Percentiles rank a stretch among this genome's conserved stretches.
Conservation (phyloP, 2,888 invertebrate species). For the Agapostemon virescens region DNA sequence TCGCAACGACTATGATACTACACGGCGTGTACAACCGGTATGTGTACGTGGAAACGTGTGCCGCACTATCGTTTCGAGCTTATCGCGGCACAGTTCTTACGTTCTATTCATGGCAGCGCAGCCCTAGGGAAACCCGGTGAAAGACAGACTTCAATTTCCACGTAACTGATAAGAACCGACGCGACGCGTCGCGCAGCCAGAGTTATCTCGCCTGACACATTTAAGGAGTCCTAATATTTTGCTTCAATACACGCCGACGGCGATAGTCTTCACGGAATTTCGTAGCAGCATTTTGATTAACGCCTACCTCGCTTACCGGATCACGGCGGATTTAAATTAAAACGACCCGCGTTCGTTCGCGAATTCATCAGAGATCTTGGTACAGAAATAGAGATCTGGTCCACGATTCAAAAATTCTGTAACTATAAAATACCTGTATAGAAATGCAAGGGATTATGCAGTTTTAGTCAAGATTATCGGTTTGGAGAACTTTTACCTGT, state of each 20-base stretch:
- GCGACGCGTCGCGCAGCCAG: background rate
- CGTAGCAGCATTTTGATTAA: background rate
- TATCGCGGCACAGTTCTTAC: constrained; percentile 56
- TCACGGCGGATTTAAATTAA: background rate
- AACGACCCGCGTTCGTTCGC: no score
- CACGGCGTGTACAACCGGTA: constrained; percentile 4
- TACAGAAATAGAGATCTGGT: no score
- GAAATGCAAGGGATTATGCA: no score
- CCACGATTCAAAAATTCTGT: no score
- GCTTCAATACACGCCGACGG: background rate
- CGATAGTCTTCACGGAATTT: background rate
- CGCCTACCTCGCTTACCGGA: background rate
- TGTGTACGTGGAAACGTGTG: constrained; percentile 19
- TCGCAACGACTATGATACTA: background rate
- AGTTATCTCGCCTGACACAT: constrained; percentile 43
- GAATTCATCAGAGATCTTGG: no score
- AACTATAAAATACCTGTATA: no score
- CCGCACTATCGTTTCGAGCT: constrained; percentile 38
- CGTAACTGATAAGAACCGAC: constrained; percentile 34
- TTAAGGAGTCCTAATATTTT: constrained; percentile 18
- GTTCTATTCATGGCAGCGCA: constrained; percentile 28
- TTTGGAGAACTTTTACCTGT: no score
- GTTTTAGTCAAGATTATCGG: no score
- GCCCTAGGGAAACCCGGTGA: constrained; percentile 36
- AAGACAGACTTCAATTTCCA: constrained; percentile 48